Evolutionary conservation across 2,888 invertebrate species (phyloP).

Genomic region (Drosophila neotestacea): DNA sequence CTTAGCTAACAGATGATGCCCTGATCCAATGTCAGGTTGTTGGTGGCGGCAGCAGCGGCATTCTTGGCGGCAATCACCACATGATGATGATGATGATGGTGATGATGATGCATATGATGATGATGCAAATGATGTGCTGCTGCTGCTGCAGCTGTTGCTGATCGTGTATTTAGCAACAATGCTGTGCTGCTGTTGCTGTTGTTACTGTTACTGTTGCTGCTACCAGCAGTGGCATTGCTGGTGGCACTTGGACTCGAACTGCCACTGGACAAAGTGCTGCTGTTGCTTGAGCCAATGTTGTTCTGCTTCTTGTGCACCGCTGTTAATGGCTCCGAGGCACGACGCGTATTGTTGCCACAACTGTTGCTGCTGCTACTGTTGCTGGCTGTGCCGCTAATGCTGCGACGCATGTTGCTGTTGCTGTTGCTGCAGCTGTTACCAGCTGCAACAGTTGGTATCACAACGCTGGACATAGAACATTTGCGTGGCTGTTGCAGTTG

Average conservation of each 20-base stretch:
- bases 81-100: constrained; percentile 76
- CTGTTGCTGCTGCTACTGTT: constrained; percentile 45
- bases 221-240: constrained; percentile 14
- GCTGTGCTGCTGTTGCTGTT: constrained; percentile 39
- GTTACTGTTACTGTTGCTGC: constrained; percentile 27
- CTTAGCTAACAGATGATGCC: constrained; percentile 86
- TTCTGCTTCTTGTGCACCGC: constrained; percentile 14
- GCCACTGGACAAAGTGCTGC: constrained; percentile 25
- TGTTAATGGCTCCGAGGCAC: constrained; percentile 11
- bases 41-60: constrained; percentile 81
- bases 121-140: constrained; percentile 68
- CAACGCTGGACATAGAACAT: constrained; percentile 41
- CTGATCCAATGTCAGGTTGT: constrained; percentile 84
- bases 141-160: constrained; percentile 28
- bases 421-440: constrained; percentile 27
- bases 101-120: constrained; percentile 75
- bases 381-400: constrained; percentile 34
- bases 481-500: constrained; percentile 49
- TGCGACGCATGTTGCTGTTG: constrained; percentile 43
- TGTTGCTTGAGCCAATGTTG: constrained; percentile 37
- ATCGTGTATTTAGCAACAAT: constrained; percentile 46
- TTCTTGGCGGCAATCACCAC: constrained; percentile 77
- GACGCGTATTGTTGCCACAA: constrained; percentile 28
- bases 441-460: constrained; percentile 27
- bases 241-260: constrained; percentile 3